Evolutionary conservation across 2,797 vertebrate genomes (phyloP).

Genomic region (Lepilemur ruficaudatus): DNA sequence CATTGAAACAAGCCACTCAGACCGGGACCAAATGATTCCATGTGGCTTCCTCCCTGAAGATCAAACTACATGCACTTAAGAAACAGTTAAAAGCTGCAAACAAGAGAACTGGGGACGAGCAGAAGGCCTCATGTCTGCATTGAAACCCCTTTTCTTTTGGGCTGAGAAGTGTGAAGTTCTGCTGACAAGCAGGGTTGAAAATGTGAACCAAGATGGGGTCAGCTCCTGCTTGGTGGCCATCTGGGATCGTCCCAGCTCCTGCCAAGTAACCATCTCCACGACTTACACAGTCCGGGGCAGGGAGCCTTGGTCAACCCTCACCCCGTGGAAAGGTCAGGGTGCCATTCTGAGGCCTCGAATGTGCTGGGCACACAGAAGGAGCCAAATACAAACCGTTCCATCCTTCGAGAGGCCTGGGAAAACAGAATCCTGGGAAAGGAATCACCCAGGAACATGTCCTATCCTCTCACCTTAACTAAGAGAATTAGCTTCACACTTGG

Average conservation of each 20-base stretch:
- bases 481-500: not conserved
- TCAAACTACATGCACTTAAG: not conserved
- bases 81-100: not conserved
- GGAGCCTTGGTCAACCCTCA: not conserved
- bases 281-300: not conserved
- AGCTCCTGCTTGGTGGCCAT: not conserved
- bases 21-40: not conserved
- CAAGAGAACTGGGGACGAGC: not conserved
- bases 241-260: not conserved
- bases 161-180: not conserved
- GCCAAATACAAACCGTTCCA: not conserved
- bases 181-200: not conserved
- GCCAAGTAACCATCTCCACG: not conserved
- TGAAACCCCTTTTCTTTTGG: not conserved
- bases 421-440: not conserved
- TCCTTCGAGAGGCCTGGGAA: not conserved
- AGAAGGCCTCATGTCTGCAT: fast-evolving
- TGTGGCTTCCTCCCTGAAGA: not conserved
- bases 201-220: not conserved
- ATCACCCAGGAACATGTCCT: not conserved
- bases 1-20: not conserved
- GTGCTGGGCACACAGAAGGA: not conserved
- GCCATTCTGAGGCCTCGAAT: not conserved
- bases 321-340: not conserved
- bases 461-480: not conserved